A percentile compares a stretch with the other conserved stretches of the same genome.
Conservation (phyloP, 2,888 invertebrate species). For the Sepioteuthis lessoniana region DNA sequence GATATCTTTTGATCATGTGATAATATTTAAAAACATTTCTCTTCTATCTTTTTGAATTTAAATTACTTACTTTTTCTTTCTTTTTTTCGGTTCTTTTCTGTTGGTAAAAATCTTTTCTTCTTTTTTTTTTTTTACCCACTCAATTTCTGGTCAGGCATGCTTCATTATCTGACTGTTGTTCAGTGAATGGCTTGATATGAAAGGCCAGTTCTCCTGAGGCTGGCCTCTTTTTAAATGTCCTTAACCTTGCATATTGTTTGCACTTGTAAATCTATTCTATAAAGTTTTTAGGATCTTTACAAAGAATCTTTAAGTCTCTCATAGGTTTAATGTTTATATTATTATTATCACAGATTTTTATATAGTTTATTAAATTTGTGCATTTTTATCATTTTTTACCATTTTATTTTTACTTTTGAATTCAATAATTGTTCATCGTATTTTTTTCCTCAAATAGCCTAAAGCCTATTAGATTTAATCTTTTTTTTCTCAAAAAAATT, state of each 20-base stretch:
- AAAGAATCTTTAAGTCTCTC: background rate
- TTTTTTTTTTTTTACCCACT: background rate
- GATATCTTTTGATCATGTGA: background rate
- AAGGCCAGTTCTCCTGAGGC: background rate
- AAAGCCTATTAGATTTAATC: background rate
- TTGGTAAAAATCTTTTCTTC: background rate
- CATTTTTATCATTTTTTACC: too few species aligned
- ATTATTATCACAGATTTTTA: background rate
- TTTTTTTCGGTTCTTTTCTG: background rate
- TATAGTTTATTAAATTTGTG: background rate
- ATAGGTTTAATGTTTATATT: background rate
- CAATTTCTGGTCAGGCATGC: background rate
- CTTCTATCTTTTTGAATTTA: background rate
- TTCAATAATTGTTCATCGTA: background rate
- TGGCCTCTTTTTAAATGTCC: background rate
- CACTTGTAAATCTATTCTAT: too few species aligned
- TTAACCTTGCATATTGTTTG: background rate
- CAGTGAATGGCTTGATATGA: background rate
- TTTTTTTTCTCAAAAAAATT: too few species aligned
- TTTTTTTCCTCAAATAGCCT: background rate
- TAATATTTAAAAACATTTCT: background rate
- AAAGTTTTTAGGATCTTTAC: too few species aligned
- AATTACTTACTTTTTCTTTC: background rate
- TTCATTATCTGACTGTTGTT: background rate
- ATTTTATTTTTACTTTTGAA: too few species aligned